A percentile compares a stretch with the other conserved stretches of the same genome.
Evolutionary conservation across 2,113 vertebrate genomes (phyloP).

Genomic region (Lophotis ruficrista): DNA sequence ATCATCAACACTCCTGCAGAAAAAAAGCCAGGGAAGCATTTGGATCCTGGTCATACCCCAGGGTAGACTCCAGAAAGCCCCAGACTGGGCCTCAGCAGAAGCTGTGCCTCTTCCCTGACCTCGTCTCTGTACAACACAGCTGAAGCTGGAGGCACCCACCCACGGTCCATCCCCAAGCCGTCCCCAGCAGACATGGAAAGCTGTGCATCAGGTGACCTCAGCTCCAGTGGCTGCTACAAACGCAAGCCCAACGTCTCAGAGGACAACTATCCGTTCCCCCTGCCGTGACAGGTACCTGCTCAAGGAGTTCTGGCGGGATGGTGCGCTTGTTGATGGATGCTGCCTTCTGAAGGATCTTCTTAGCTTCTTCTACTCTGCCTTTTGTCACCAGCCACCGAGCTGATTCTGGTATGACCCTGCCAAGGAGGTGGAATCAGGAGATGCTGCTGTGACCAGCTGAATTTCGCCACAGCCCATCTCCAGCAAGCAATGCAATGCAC

Average conservation of each 20-base stretch:
- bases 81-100: background rate
- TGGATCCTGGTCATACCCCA: background rate
- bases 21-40: background rate
- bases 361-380: slow-evolving; percentile 78
- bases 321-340: slow-evolving; percentile 74
- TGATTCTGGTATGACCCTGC: slow-evolving; percentile 86
- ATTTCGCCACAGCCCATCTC: background rate
- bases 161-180: rapidly evolving
- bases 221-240: background rate
- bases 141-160: background rate
- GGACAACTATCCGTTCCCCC: background rate
- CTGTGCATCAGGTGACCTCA: rapidly evolving
- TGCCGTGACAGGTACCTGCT: slow-evolving; percentile 70
- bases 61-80: background rate
- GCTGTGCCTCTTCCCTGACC: background rate
- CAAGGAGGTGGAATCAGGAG: background rate
- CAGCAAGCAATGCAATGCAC: background rate
- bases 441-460: background rate
- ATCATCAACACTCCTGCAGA: background rate
- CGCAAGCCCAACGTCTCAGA: background rate
- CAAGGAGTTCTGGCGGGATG: slow-evolving; percentile 71
- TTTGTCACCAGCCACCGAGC: slow-evolving; percentile 84
- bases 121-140: background rate
- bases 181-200: background rate
- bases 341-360: slow-evolving; percentile 74